A percentile compares a stretch with the other conserved stretches of the same genome.
phyloP scores from a whole-genome alignment of 2,888 invertebrate species.

The Hydrotaea cyrtoneurina region DNA sequence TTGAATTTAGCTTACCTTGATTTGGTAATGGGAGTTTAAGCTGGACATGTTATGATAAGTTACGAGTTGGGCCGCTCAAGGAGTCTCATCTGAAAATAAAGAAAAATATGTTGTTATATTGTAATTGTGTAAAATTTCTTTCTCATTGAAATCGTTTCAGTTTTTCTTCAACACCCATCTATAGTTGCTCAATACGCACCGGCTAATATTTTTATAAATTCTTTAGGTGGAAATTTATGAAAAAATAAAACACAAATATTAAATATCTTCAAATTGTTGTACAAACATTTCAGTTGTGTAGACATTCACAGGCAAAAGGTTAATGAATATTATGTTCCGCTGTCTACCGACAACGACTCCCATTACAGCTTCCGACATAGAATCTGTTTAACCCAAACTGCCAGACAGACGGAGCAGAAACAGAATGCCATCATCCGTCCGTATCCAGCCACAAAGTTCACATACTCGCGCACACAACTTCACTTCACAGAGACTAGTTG shows the following conservation, averaged over 20 bases:
- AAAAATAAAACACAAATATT: not conserved
- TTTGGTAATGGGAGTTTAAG: no score
- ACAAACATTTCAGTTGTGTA: not conserved
- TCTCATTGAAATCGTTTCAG: no score
- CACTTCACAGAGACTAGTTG: constrained; percentile 43
- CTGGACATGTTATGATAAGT: no score
- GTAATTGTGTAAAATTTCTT: no score
- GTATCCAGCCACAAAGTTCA: constrained; percentile 53
- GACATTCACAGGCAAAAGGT: constrained; percentile 78
- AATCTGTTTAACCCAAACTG: constrained; percentile 74
- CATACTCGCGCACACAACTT: constrained; percentile 63
- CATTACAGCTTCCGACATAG: constrained; percentile 78
- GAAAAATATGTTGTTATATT: no score
- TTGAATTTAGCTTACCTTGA: no score
- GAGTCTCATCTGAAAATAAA: no score
- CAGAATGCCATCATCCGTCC: constrained; percentile 64
- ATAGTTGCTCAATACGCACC: not conserved
- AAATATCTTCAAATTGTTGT: not conserved
- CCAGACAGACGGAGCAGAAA: constrained; percentile 59
- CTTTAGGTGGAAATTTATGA: not conserved
- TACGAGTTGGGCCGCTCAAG: no score
- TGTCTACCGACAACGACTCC: constrained; percentile 75
- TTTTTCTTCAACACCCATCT: no score
- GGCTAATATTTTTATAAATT: not conserved
- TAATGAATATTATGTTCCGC: constrained; percentile 79